Base-by-base conservation (phyloP, 2,113 vertebrate species). In the Diphyllodes magnificus region DNA sequence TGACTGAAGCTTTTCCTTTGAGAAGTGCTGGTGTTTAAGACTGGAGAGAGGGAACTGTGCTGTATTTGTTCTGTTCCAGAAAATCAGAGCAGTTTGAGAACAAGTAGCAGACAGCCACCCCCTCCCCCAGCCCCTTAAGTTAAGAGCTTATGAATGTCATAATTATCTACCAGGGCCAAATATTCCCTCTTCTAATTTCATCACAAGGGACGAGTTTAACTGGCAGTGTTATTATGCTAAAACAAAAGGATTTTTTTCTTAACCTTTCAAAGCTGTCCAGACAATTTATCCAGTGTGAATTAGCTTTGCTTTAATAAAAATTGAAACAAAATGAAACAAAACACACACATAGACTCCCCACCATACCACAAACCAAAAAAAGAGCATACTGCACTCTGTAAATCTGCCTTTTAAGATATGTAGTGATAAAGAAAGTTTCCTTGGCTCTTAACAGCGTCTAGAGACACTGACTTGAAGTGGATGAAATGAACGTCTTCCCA, bases 131-230 rank as follows among this genome's bases (percentile, higher is more conserved):
- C 33, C 21, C 47, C 42, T 91, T 61, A 88, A 66, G 20, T 70
- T 96, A 93, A 96, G 72, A 95, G 76, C 72, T 96, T 92, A 80
- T 88, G 92, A 96, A 95, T 96, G 91, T 80, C 57, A 73, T 97
- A 95, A 97, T 98, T 96, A 96, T 94, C 88, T 97, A 91, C 87
- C 25, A 66, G 86, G 72, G 81, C 75, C 97, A 97, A 96, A 90
- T 92, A 95, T 71, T 96, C 86, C 23, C 65, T 68, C 47, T 83
- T n/a, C 53, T 93, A 88, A 95, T 97, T 97, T 97, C 82, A 88
- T 76, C 61, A 57, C 68, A 78, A 69, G 80, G 57, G 69, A 81
- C n/a, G 45, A 71, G 63, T 96, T 93, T 57, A 81, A 77, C 71
- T 73, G 78, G 51, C 61, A 86, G 57, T 59, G n/a, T 33, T 91